Base-by-base conservation (phyloP, 2,888 invertebrate species). In the Macrophya alboannulata region DNA sequence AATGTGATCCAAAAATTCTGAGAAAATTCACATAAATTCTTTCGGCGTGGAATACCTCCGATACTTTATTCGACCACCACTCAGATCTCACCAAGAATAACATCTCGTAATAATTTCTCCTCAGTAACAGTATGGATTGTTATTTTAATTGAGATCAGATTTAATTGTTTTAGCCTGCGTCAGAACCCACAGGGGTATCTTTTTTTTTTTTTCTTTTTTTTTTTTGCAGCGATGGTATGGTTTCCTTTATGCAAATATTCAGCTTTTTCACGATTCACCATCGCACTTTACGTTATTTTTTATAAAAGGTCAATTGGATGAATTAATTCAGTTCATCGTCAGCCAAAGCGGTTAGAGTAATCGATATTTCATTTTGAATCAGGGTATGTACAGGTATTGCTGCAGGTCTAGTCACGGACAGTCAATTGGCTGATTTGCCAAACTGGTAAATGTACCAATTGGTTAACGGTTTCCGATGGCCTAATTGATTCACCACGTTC, bases 381-480 rank as follows among this genome's bases (percentile, higher is more conserved):
- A 62, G 10, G 10, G 21, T 25, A 45, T 3, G 45, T 74, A n/a
- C n/a, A n/a, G n/a, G n/a, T n/a, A 68, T 68, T 37, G 68, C 68
- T 37, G 68, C 68, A 21, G 21, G 45, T 45, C 9, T 21, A 45
- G 40, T 43, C 72, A 45, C 43, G 45, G 72, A 3, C 9, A 74
- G n/a, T 74, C 21, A 25, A 74, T 74, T 43, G 72, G 45, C 21
- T 43, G 37, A 17, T 77, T n/a, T 25, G 17, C 55, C 55, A n/a
- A 55, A 37, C 77, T 77, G 31, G 77, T 77, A 77, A 77, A 77
- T 55, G 15, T 77, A 77, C 31, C 55, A 77, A 51, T 5, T 55
- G 55, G 37, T 31, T 77, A 77, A 77, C 77, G 77, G 77, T 77
- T 77, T 77, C 55, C 77, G 77, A 55, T 55, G 77, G 77, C 51